Evolutionary conservation across 2,888 invertebrate species (phyloP).

Genomic region (Orchesella flavescens): DNA sequence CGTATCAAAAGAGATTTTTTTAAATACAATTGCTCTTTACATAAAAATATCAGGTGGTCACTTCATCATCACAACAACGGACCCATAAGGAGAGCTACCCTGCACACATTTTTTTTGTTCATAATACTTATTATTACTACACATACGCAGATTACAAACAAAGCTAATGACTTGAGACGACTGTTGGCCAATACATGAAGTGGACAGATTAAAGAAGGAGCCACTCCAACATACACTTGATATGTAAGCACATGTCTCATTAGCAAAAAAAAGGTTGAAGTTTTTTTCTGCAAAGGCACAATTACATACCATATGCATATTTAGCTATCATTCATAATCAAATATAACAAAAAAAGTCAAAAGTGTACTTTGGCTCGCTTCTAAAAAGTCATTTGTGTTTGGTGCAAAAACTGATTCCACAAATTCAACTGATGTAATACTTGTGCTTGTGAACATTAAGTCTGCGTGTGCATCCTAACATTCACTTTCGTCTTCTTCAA

Average conservation of each 20-base stretch:
- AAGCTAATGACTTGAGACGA: slow-evolving; percentile 14
- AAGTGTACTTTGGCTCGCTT: too few relatives aligned
- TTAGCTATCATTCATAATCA: too few relatives aligned
- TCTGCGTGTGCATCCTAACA: too few relatives aligned
- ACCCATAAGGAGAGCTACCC: not conserved
- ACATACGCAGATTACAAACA: not conserved
- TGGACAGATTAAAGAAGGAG: not conserved
- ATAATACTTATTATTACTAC: not conserved
- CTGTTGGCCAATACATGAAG: slow-evolving; percentile 15
- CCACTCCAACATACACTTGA: not conserved
- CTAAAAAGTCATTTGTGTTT: too few relatives aligned
- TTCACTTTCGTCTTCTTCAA: too few relatives aligned
- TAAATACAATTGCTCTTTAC: not conserved
- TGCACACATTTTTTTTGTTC: not conserved
- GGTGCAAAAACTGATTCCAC: too few relatives aligned
- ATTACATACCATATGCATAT: too few relatives aligned
- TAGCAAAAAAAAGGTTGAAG: not conserved
- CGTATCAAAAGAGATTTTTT: not conserved
- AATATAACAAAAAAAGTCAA: too few relatives aligned
- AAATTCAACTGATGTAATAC: too few relatives aligned
- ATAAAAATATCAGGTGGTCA: not conserved
- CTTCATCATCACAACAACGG: not conserved
- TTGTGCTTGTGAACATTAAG: too few relatives aligned
- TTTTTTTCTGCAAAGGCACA: not conserved
- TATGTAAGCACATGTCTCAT: slow-evolving; percentile 24